phyloP scores from a whole-genome alignment of 23 tunicate species.

The Diplosoma virens region DNA sequence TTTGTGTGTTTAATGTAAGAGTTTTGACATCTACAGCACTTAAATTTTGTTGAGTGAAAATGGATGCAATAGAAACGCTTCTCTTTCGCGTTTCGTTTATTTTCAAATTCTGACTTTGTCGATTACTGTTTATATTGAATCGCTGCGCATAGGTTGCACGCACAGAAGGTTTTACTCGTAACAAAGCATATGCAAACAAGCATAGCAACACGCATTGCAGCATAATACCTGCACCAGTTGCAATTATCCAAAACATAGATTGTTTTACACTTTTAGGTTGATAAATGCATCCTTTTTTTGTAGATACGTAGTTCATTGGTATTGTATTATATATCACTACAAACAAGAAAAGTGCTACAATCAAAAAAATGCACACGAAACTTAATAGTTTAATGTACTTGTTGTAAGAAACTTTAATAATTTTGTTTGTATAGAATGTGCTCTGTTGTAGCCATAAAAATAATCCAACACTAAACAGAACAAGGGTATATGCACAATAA shows the following conservation, averaged over 20 bases:
- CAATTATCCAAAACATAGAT: neutral
- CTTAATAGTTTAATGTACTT: conserved; percentile 20
- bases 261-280: neutral
- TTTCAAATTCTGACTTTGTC: too few relatives aligned
- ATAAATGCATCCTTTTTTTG: conserved; percentile 13
- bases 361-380: conserved; percentile 27
- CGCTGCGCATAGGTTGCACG: too few relatives aligned
- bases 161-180: too few relatives aligned
- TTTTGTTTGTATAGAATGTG: conserved; percentile 41
- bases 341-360: conserved; percentile 11
- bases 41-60: too few relatives aligned
- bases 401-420: conserved; percentile 27
- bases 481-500: conserved; percentile 22
- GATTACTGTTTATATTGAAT: too few relatives aligned
- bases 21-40: too few relatives aligned
- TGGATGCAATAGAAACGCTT: too few relatives aligned
- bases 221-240: conserved; percentile 9
- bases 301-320: conserved; percentile 24
- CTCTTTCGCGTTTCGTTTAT: too few relatives aligned
- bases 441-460: conserved; percentile 64
- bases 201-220: conserved; percentile 19
- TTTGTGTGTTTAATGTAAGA: too few relatives aligned
- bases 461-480: conserved; percentile 3
- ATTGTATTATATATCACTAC: neutral
- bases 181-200: conserved; percentile 44